phyloP scores from a whole-genome alignment of 2,113 vertebrate genomes.

The Phylloscopus trochiloides region DNA sequence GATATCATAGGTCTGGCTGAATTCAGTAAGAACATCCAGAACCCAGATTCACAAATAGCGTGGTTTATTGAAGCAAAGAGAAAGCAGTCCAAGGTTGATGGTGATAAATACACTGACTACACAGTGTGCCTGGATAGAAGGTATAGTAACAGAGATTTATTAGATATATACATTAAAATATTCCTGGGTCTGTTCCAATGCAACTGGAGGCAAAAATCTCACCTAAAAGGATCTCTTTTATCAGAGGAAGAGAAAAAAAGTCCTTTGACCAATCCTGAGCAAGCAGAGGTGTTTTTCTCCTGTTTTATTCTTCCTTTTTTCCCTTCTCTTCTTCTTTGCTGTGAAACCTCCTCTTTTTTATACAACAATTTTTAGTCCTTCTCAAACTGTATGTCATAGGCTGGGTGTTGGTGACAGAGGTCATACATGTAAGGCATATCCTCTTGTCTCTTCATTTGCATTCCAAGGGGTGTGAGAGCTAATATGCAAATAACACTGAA shows the following conservation, averaged over 20 bases:
- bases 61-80: neutral
- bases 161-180: neutral
- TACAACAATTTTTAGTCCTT: neutral
- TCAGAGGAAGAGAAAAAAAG: neutral
- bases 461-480: neutral
- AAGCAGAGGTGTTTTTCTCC: neutral
- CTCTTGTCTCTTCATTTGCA: neutral
- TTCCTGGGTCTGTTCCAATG: neutral
- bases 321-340: neutral
- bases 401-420: neutral
- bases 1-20: neutral
- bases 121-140: neutral
- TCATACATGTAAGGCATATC: neutral
- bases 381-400: neutral
- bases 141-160: neutral
- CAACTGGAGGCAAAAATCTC: neutral
- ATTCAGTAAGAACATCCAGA: neutral
- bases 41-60: neutral
- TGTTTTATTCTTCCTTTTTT: neutral
- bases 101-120: neutral
- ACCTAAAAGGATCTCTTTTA: neutral
- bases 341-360: neutral
- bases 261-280: fast-evolving
- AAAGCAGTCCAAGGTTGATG: neutral
- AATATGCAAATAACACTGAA: neutral